phyloP scores from a whole-genome alignment of 2,113 vertebrate species.

The Etheostoma spectabile region DNA sequence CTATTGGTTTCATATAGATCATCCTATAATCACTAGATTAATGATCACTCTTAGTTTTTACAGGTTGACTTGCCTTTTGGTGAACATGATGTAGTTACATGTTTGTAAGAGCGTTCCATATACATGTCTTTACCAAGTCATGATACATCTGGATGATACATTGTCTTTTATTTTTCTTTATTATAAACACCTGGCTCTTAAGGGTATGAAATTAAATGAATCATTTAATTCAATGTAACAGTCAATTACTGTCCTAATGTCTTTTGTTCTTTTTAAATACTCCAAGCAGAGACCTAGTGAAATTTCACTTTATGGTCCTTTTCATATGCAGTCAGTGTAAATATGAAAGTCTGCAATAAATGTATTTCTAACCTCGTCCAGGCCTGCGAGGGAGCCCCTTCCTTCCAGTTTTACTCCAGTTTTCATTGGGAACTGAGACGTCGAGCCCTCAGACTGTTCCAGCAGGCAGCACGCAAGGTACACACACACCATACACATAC shows the following conservation, averaged over 20 bases:
- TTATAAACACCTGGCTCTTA: too few relatives aligned
- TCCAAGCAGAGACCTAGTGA: slow-evolving; percentile 2
- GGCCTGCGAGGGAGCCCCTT: slow-evolving; percentile 77
- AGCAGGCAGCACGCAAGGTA: slow-evolving; percentile 92
- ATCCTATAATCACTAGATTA: neutral
- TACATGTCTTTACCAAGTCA: too few relatives aligned
- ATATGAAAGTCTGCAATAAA: neutral
- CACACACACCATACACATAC: neutral
- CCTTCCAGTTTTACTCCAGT: slow-evolving; percentile 83
- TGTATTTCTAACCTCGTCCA: slow-evolving; percentile 51
- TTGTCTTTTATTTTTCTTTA: too few relatives aligned
- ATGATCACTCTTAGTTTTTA: neutral
- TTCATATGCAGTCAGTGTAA: slow-evolving; percentile 17
- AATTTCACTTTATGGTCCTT: slow-evolving; percentile 7
- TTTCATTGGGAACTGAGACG: slow-evolving; percentile 83
- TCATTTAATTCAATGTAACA: slow-evolving; percentile 17
- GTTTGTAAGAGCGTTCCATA: too few relatives aligned
- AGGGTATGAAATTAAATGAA: too few relatives aligned
- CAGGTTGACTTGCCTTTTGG: too few relatives aligned
- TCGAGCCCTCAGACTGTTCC: slow-evolving; percentile 85
- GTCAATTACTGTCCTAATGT: neutral
- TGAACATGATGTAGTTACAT: too few relatives aligned
- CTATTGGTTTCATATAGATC: neutral
- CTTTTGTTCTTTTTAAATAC: slow-evolving; percentile 20
- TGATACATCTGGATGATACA: too few relatives aligned